Evolutionary conservation across 2,113 vertebrate genomes (phyloP), one percentile per base, ranked within the genome.

Genomic region (Jaculus jaculus): DNA sequence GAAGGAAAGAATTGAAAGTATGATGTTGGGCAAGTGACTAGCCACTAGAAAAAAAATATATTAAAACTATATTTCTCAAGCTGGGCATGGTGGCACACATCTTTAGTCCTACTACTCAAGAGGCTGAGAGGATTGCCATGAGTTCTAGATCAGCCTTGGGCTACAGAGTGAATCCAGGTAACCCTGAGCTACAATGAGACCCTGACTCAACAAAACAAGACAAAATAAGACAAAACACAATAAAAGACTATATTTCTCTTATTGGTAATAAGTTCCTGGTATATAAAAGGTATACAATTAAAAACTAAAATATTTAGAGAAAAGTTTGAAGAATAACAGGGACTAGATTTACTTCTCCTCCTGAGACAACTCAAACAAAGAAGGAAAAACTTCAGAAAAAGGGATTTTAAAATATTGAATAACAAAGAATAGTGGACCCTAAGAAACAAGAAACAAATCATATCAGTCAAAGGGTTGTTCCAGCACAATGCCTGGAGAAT

Each of bases 251-350:
- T 81, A 93, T 88, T 93, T 96, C 66, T 93, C 28, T 96, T 60
- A 88, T 65, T 60, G 77, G 92, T 94, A 95, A 90, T 85, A 92
- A 95, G 82, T 92, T 95, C 86, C 92, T 95, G 89, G 93, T 92
- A 54, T 28, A 81, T 94, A 93, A 72, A 95, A 85, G 51, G 83
- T 94, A 71, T 37, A 89, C 87, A 84, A 34, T 0, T 83, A 87
- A 87, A 75, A 91, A 91, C 82, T 75, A 83, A 83, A 86, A 65
- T n/a, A 72, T 79, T 89, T 89, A 89, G 34, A 94, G 92, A 60
- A 87, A 92, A 42, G 51, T n/a, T 39, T 58, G 30, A 89, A 23
- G 23, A 89, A 79, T 83, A 83, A 80, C 54, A 95, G 68, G 24
- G 42, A 84, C 12, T 37, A 75, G 32, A 90, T 90, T 94, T 90